These are phyloP conservation scores for Caerostris darwini DNA, from an alignment of 1,140 invertebrate species.

Conservation along the genomic window DNA sequence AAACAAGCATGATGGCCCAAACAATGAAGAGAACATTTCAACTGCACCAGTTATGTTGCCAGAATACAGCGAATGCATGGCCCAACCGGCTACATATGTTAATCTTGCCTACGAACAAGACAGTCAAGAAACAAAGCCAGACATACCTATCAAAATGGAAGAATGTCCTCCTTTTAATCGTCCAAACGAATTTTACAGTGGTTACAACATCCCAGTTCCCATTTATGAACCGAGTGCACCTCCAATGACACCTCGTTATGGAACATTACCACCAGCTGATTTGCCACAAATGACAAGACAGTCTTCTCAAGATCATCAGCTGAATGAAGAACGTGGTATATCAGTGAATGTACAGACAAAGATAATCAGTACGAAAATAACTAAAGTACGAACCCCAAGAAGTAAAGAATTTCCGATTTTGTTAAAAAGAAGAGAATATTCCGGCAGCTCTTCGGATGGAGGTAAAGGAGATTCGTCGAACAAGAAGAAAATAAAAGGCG, in stretches of 20 bases:
- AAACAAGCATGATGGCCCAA: not conserved
- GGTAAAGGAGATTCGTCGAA: not conserved
- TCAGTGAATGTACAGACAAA: constrained; percentile 68
- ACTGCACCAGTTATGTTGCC: not conserved
- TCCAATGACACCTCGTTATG: not conserved
- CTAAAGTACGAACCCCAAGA: constrained; percentile 19
- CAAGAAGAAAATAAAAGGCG: not conserved
- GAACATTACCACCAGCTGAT: not conserved
- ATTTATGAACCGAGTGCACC: not conserved
- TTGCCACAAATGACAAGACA: not conserved
- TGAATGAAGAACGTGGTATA: constrained; percentile 51
- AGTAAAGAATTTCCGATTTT: not conserved
- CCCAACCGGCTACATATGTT: not conserved
- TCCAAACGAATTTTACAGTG: not conserved
- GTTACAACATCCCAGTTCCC: not conserved
- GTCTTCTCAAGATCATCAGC: not conserved
- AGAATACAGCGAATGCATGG: not conserved
- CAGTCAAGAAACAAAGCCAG: not conserved
- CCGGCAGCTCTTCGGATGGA: constrained; percentile 56
- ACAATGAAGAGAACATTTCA: not conserved
- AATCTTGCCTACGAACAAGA: constrained; percentile 16
- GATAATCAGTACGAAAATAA: constrained; percentile 64
- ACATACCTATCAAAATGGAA: not conserved
- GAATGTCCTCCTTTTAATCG: not conserved
- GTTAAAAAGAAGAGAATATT: not conserved